Evolutionary conservation across 2,797 vertebrate species (phyloP).

Genomic region (Neopelma chrysocephalum): DNA sequence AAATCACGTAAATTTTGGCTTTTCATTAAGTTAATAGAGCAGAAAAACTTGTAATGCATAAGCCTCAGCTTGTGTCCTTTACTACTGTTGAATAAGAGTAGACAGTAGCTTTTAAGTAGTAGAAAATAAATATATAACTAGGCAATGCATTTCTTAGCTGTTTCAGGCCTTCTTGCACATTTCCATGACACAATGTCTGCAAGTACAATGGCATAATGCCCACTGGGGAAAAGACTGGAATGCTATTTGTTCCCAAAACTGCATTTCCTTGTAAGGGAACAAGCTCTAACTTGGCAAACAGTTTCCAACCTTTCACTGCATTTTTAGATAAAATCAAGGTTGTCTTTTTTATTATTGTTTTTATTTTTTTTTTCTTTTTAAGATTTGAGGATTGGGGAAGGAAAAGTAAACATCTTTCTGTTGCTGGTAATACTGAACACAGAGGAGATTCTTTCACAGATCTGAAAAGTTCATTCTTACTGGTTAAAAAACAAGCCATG

Average conservation of each 20-base stretch:
- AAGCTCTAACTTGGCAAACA: constrained; percentile 17
- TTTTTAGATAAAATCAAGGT: constrained; percentile 33
- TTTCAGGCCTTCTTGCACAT: constrained; percentile 36
- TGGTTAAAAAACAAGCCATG: neutral
- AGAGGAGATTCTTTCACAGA: neutral
- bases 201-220: constrained; percentile 61
- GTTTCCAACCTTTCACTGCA: constrained; percentile 21
- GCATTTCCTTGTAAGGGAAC: constrained; percentile 60
- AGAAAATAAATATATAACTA: neutral
- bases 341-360: neutral
- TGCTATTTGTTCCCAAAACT: constrained; percentile 54
- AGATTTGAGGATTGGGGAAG: neutral
- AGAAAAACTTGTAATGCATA: neutral
- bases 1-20: neutral
- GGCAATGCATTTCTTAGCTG: constrained; percentile 21
- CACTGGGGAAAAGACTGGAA: constrained; percentile 59
- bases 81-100: neutral
- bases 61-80: neutral
- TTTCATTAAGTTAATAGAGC: neutral
- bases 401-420: neutral
- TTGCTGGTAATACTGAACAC: neutral
- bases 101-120: neutral
- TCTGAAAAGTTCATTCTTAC: neutral
- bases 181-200: constrained; percentile 62
- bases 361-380: neutral